Evolutionary conservation across 1,140 invertebrate species (phyloP), one percentile per base, ranked within the genome.

Genomic region (Drosophila auraria): DNA sequence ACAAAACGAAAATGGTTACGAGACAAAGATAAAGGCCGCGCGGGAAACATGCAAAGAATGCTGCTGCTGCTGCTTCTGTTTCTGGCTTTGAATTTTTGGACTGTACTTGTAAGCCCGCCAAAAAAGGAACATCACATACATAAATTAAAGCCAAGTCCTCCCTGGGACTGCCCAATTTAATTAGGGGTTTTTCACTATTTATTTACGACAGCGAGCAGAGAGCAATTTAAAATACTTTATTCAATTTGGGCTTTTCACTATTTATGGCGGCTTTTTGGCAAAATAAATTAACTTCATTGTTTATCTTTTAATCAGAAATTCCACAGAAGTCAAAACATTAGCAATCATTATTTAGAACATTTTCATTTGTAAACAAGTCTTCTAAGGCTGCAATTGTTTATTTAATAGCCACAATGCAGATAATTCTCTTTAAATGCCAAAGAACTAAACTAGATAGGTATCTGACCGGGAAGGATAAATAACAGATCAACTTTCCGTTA

Each of bases 1-100:
- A 70, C 40, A 40, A 47, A 36, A 36, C 30, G 42, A 53, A 70
- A 54, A 49, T 40, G 40, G 17, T 25, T n/a, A 15, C 30, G 23
- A 50, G 63, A 27, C 63, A 68, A 49, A 23, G 68, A 44, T 44
- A 56, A 74, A 70, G 77, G 49, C 65, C 78, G 61, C 61, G 61
- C 54, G 53, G 66, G 56, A 82, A 76, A 47, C 65, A 76, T 68
- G 60, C 75, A 69, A 87, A 53, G 75, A 86, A 86, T 86, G 62
- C 23, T 72, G 51, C 36, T 65, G 59, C 62, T 72, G 51, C 36
- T 65, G 59, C 62, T 86, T 59, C 23, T 72, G 51, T 25, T 65
- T 47, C 62, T 42, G 33, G 68, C 63, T 57, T 23, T 33, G 20
- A 25, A 57, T 69, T 71, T 54, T 69, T 57, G 14, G 5, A 36